Conservation (phyloP, 2,797 vertebrate genomes). For the Rhabdophis nuchalis region DNA sequence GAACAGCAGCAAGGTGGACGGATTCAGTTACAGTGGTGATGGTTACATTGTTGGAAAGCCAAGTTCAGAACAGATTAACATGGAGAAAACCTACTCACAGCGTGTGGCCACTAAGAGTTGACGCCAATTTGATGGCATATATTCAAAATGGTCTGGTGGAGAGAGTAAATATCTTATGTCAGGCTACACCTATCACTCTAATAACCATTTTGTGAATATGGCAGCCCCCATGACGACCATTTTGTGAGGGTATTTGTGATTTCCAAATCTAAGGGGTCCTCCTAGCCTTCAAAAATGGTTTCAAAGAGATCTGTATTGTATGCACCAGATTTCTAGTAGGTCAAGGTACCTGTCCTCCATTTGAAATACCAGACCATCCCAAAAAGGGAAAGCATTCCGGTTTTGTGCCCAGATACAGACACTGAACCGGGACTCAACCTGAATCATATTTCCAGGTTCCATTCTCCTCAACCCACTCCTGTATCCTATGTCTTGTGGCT, state of each 20-base stretch:
- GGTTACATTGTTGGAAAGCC: not conserved
- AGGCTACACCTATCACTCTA: not conserved
- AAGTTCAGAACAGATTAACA: not conserved
- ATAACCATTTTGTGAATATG: not conserved
- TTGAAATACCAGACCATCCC: not conserved
- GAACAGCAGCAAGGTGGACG: not conserved
- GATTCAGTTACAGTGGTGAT: not conserved
- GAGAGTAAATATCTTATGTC: not conserved
- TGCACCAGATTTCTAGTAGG: not conserved
- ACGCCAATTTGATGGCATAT: not conserved
- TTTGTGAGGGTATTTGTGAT: not conserved
- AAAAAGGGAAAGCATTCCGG: not conserved
- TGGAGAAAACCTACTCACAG: not conserved
- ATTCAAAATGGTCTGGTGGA: not conserved
- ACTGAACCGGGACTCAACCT: not conserved
- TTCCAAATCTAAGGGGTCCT: not conserved
- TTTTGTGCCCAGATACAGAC: not conserved
- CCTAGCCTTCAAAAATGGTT: not conserved
- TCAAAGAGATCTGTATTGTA: not conserved
- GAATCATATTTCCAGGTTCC: not conserved
- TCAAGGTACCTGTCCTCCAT: not conserved
- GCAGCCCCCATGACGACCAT: not conserved
- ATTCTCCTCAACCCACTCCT: not conserved
- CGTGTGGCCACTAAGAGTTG: not conserved
- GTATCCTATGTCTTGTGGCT: not conserved